Evolutionary conservation across 2,888 invertebrate genomes (phyloP), one percentile per base, ranked within the genome.

Genomic region (Lepidonotus clava): DNA sequence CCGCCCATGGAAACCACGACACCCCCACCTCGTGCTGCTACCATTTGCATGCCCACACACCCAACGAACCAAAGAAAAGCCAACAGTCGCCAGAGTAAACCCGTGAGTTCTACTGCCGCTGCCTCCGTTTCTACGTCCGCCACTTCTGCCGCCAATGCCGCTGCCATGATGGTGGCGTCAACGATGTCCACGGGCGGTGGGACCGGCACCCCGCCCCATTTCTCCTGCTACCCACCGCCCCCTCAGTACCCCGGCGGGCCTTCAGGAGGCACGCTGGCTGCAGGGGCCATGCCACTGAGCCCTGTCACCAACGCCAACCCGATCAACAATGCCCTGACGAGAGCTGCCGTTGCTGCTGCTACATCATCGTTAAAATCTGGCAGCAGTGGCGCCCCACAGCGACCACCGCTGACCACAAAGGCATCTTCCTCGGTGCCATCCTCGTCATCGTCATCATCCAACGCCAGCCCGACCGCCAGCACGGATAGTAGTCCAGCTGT

Each of bases 181-280:
- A 24, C 36, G 21, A 71, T 71, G 71, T 11, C 38, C 34, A 0
- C 5, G 5, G 71, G 71, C 71, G 71, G 71, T 18, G 38, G 38
- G 36, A 76, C 14, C 18, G 24, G 38, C 11, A 18, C n/a, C 11
- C 80, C 21, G 28, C 28, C 41, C 41, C 66, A 66, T 24, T 6
- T 66, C 11, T 24, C n/a, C 66, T 32, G 24, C 80, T 80, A 32
- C 80, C 80, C 80, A 46, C 80, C 80, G 21, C 80, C 80, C 24
- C 80, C 80, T 4, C 80, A 80, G 51, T 80, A 80, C 46, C 80
- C 80, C 46, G 80, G 80, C 51, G n/a, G n/a, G n/a, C n/a, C n/a
- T 34, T 38, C 34, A 34, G 34, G 36, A 36, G 71, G 71, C 36
- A 71, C 36, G 14, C 18, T 71, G 71, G 36, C 34, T 18, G 71